Evolutionary conservation across 2,888 invertebrate species (phyloP), one percentile per base, ranked within the genome.

Genomic region (Anagyrus pseudococci): DNA sequence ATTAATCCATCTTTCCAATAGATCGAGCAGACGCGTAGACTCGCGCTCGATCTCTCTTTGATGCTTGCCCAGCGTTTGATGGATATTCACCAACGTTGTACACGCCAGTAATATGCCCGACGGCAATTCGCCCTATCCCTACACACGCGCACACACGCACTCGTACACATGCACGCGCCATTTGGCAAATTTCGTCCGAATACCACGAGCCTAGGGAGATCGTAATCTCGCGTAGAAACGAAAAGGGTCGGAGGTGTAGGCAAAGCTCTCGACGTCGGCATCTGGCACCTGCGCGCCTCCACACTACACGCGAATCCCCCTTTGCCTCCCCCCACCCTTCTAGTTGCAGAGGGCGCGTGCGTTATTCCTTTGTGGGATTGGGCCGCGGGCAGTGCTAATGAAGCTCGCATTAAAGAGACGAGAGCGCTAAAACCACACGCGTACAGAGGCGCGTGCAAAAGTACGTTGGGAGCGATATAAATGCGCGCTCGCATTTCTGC

Each of bases 341-440:
- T n/a, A n/a, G n/a, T 15, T 19, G 13, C 7, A 20, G n/a, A 19
- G 3, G 2, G 26, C 43, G 29, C 43, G 54, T n/a, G n/a, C n/a
- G n/a, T n/a, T n/a, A n/a, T n/a, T 66, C 72, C 74, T 77, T 74
- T 76, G 73, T 73, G 70, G 71, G 73, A 72, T 73, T 74, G n/a
- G n/a, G n/a, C n/a, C n/a, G n/a, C 33, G 15, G 71, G 66, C 67
- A 70, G 70, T 4, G 17, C 72, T 77, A 77, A 77, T 76, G 75
- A 77, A 73, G 69, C 40, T 26, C 68, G 67, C 55, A 50, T 56
- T 70, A 70, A 71, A 48, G 48, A 17, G 55, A 40, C 40, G 54
- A 4, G 23, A 52, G 62, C 43, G 40, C 69, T 69, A 64, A 70
- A 73, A 67, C 56, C 64, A 64, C 54, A 46, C 52, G 23, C 17